phyloP scores from a whole-genome alignment of 2,888 invertebrate species.

The Mactromeris polynyma region DNA sequence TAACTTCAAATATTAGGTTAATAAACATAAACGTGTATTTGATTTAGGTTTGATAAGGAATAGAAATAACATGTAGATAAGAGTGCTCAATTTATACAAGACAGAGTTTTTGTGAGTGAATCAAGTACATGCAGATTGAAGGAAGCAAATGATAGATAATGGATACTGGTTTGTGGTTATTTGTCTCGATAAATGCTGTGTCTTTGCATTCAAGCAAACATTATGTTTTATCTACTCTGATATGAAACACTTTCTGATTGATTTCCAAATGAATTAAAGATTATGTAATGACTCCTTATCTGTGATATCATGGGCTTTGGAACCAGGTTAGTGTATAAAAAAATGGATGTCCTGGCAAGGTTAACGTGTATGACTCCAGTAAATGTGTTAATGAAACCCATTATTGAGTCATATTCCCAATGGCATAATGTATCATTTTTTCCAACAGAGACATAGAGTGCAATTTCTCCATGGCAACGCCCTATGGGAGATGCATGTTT shows the following conservation, averaged over 20 bases:
- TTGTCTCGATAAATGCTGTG: not conserved
- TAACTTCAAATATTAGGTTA: slow-evolving; percentile 18
- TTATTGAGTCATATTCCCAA: too few species aligned
- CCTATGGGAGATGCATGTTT: too few species aligned
- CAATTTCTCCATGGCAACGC: too few species aligned
- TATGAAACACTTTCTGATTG: not conserved
- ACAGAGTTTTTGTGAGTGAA: not conserved
- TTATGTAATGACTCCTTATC: not conserved
- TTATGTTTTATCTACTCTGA: not conserved
- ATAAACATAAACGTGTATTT: slow-evolving; percentile 13
- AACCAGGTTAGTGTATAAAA: not conserved
- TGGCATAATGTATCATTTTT: too few species aligned
- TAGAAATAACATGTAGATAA: not conserved
- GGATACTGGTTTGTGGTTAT: not conserved
- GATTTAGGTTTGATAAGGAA: not conserved
- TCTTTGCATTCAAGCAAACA: not conserved
- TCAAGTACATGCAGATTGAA: not conserved
- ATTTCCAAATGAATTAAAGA: not conserved
- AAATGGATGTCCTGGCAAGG: too few species aligned
- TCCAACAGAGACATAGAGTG: too few species aligned
- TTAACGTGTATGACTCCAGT: too few species aligned
- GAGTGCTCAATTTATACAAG: not conserved
- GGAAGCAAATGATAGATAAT: not conserved
- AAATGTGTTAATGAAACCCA: too few species aligned
- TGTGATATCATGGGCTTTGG: not conserved